Base-by-base conservation (phyloP, 2,888 invertebrate species). In the Charanyca ferruginea region DNA sequence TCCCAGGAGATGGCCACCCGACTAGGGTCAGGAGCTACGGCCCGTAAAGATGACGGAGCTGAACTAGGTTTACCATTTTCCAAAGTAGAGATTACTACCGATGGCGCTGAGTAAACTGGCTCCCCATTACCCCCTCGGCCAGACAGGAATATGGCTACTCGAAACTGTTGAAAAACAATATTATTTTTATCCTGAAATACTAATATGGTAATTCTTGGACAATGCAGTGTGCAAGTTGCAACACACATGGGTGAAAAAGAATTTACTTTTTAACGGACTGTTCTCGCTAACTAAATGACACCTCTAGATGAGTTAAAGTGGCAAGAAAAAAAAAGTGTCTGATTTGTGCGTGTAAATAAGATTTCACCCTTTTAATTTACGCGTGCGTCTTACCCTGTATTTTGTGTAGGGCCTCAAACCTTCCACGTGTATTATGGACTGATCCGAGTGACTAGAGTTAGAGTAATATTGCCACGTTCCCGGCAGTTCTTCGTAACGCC, bases 1-100 rank as follows among this genome's bases (percentile, higher is more conserved):
- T 97, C 97, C 99, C 99, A 99, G 83, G 97, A 98, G 69, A 99
- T 97, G 75, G 98, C 98, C 72, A 99, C 97, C 81, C 98, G 97
- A 81, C 97, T 97, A 57, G 98, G 96, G 91, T 98, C 98, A 62
- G 98, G 96, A 4, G 98, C 97, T 64, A 97, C 97, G 22, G 98
- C 97, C 79, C 97, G 96, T 79, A 98, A 96, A 75, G 98, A 97
- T 70, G 96, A 94, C 7, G 98, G 98, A 25, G 97, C 96, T 0
- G 98, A 98, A 78, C 97, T 96, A 16, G 98, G 98, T 55, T 96
- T 96, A 41, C 98, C 98, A 65, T 96, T 96, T 6, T 98, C 96
- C 45, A 97, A 91, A 0, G 98, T 98, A 68, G 97, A 96, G 83
- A 98, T 98, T 53, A 97, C 97, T 0, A 97, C 97, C 68, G 98